Base-by-base conservation (phyloP, 2,113 vertebrate species). In the Coreoperca whiteheadi region DNA sequence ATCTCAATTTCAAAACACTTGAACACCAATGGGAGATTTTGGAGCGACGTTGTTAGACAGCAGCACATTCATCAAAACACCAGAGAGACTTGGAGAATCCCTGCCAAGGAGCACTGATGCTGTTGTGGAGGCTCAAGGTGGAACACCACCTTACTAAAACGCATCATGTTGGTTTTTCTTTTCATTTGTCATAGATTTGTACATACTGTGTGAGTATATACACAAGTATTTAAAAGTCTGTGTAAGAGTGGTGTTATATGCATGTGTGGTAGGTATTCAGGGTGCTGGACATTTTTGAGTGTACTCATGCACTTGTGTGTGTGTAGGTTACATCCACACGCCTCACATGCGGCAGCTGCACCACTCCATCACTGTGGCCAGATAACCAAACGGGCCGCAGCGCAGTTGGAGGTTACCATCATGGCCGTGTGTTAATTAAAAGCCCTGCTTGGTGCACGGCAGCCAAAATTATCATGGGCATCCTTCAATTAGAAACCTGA, bases 401-500 rank as follows among this genome's bases (percentile, higher is more conserved):
- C 83, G 2, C 87, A 83, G 89, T 70, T 53, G 81, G 83, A 89
- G 88, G 89, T 87, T 87, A 82, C 89, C 83, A 83, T 88, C 83
- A 39, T 65, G 83, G 83, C 83, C 77, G 65, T 12, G 89, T 89
- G 84, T 86, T 92, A 92, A 94, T 94, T 91, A 94, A 91, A 94
- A 91, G 93, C 88, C 56, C 50, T 11, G 61, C 82, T 83, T 72
- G 74, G 87, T 71, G 75, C 81, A 68, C 59, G 54, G 88, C 80
- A 69, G 89, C 83, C 92, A 85, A 86, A 93, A 91, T 90, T 81
- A 89, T 82, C 92, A 78, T 82, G 87, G 87, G 88, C 71, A 86
- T 92, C 90, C 91, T 92, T 94, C 91, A 91, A 90, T 91, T 92
- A 91, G 78, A 89, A 89, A 92, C 81, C 81, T 64, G 89, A 93